Base-by-base conservation (phyloP, 1,140 invertebrate species). In the Ips nitidus region DNA sequence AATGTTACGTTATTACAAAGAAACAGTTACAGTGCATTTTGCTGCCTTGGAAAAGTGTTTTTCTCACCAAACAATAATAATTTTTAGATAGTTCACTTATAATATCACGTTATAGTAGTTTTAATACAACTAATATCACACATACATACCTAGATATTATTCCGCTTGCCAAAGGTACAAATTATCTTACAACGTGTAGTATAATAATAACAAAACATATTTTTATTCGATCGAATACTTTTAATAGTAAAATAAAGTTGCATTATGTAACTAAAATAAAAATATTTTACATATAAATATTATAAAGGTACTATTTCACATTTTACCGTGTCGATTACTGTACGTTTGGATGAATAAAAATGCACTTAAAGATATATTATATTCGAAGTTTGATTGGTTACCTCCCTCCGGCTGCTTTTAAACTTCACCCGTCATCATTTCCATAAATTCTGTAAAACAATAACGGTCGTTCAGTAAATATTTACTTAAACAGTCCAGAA, bases 381-480 rank as follows among this genome's bases (percentile, higher is more conserved):
- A 22, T 22, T 22, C 59, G 52, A 67, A 66, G 60, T 69, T 69
- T 63, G 45, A 50, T 50, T 50, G 22, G 45, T 50, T 50, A 50
- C 22, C 64, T 63, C 67, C 43, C 37, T 60, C 36, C 38, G 53
- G 36, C 53, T 56, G 45, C 22, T 50, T 53, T 75, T 71, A 75
- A 41, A 75, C 74, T 89, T 94, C 92, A 82, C 93, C 93, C 70
- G 93, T 94, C 93, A 95, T 95, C 93, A 95, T 95, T 81, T 94
- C 93, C 93, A 95, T 94, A 84, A 95, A 95, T 87, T 95, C 93
- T 94, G 87, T 69, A 92, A 92, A 64, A 75, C 66, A 78, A 83
- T 63, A 22, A 22, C 22, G 22, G 22, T 22, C 22, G 22, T 22
- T 22, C 22, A 22, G 22, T 22, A 22, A 22, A 22, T 22, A 22